Percentiles rank a stretch among this genome's conserved stretches.
phyloP scores from a whole-genome alignment of 2,113 vertebrate genomes.

The Pedetes capensis region DNA sequence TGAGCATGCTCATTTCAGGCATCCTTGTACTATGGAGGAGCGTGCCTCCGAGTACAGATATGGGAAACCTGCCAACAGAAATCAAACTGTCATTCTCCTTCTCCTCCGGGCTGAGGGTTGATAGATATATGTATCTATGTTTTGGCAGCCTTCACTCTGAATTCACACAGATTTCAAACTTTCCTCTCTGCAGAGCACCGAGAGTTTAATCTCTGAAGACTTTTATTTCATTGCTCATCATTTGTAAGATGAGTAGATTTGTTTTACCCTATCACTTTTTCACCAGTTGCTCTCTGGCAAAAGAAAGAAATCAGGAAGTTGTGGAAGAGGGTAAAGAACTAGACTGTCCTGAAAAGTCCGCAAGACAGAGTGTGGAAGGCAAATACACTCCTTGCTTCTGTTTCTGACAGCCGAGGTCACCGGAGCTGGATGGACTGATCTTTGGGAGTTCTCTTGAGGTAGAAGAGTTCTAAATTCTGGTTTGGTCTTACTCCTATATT shows the following conservation, averaged over 20 bases:
- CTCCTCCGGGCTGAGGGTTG: background rate
- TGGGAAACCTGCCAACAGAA: slow-evolving; percentile 27
- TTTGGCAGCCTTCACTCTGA: slow-evolving; percentile 50
- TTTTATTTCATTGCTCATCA: background rate
- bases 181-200: background rate
- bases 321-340: background rate
- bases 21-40: background rate
- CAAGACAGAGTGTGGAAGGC: background rate
- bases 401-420: background rate
- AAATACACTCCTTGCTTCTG: background rate
- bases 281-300: background rate
- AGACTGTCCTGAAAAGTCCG: background rate
- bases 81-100: background rate
- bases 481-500: background rate
- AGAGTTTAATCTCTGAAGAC: slow-evolving; percentile 22
- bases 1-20: background rate
- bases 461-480: background rate
- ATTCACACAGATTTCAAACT: slow-evolving; percentile 25
- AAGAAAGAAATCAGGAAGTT: background rate
- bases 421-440: background rate
- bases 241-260: background rate
- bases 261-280: background rate
- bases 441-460: background rate
- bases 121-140: background rate
- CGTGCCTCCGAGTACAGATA: background rate